A percentile compares a stretch with the other conserved stretches of the same genome.
Evolutionary conservation across 1,140 invertebrate genomes (phyloP).

Genomic region (Pseudomyrmex flavicornis): DNA sequence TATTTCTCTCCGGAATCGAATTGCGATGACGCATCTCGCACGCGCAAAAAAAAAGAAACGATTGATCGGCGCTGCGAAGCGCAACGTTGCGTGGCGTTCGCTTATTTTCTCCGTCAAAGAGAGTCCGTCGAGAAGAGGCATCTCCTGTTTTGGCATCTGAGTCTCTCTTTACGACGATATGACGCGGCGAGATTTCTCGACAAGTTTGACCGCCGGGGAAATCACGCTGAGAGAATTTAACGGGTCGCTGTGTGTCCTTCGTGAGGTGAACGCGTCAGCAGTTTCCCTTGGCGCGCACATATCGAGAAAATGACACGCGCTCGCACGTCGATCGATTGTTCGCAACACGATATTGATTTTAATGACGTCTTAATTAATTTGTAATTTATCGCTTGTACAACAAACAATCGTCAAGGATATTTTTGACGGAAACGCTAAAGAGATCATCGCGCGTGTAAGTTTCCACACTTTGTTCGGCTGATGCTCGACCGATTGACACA

Average conservation of each 20-base stretch:
- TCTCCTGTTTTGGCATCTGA: slow-evolving; percentile 24
- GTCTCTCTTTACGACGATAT: slow-evolving; percentile 7
- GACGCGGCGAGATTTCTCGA: slow-evolving; percentile 14
- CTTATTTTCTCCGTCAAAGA: neutral
- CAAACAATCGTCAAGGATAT: neutral
- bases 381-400: neutral
- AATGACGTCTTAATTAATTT: slow-evolving; percentile 16
- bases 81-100: neutral
- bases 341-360: no score
- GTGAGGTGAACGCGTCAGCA: neutral
- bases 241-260: slow-evolving; percentile 30
- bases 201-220: slow-evolving; percentile 26
- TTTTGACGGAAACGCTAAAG: neutral
- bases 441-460: neutral
- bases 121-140: neutral
- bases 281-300: neutral
- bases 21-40: slow-evolving; percentile 30
- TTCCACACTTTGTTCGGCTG: no score
- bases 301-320: slow-evolving; percentile 8
- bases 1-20: slow-evolving; percentile 54
- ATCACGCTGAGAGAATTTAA: slow-evolving; percentile 26
- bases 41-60: slow-evolving; percentile 26
- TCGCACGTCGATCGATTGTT: neutral
- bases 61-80: slow-evolving; percentile 5
- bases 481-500: neutral